Percentiles rank a stretch among this genome's conserved stretches.
Conservation (phyloP, 1,140 invertebrate species). For the Notospermus geniculatus region DNA sequence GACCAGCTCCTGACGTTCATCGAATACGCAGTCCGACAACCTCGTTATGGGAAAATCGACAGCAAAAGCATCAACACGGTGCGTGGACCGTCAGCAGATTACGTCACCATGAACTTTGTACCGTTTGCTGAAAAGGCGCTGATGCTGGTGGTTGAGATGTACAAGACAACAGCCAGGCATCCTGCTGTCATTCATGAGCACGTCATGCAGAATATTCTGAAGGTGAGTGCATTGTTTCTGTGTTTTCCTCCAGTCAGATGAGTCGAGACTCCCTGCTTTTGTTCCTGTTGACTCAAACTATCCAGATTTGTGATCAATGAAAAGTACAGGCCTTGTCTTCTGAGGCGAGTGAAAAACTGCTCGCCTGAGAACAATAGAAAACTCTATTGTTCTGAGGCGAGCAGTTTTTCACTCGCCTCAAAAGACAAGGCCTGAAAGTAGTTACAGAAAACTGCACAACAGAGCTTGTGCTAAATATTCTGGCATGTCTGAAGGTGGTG, state of each 20-base stretch:
- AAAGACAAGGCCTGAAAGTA: too few species aligned
- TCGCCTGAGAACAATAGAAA: too few species aligned
- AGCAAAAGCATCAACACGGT: slow-evolving; percentile 44
- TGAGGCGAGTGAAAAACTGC: too few species aligned
- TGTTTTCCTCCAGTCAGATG: not conserved
- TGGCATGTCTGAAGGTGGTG: too few species aligned
- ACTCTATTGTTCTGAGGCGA: too few species aligned
- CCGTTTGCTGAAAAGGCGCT: slow-evolving; percentile 84
- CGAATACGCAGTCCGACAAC: slow-evolving; percentile 70
- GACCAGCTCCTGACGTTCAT: slow-evolving; percentile 73
- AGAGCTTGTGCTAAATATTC: too few species aligned
- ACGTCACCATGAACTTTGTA: slow-evolving; percentile 82
- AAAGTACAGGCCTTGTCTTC: too few species aligned
- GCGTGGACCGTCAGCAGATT: slow-evolving; percentile 61
- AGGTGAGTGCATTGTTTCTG: slow-evolving; percentile 52
- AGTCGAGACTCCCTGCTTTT: too few species aligned
- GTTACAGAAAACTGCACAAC: too few species aligned
- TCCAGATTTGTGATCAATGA: too few species aligned
- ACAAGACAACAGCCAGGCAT: slow-evolving; percentile 76
- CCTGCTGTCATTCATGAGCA: slow-evolving; percentile 71
- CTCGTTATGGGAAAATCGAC: slow-evolving; percentile 63
- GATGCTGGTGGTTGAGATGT: slow-evolving; percentile 76
- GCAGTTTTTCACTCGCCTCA: too few species aligned
- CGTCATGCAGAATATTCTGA: slow-evolving; percentile 75
- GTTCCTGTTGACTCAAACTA: too few species aligned